Evolutionary conservation across 2,888 invertebrate genomes (phyloP).

Genomic region (Cephus pygmeus): DNA sequence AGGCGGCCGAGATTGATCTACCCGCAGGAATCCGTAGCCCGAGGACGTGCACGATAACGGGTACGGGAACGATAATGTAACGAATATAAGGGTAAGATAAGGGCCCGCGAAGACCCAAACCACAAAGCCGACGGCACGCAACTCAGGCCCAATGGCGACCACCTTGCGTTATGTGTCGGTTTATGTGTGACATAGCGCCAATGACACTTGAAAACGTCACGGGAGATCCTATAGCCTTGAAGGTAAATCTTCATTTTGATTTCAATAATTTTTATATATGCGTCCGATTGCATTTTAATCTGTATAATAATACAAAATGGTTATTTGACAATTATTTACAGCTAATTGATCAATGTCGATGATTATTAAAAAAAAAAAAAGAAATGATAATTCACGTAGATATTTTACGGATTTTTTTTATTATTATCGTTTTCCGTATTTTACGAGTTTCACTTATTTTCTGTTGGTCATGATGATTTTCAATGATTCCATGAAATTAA

Average conservation of each 20-base stretch:
- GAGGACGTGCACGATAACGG: conserved; percentile 43
- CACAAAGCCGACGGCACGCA: conserved; percentile 31
- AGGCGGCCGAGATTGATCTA: conserved; percentile 36
- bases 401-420: too few relatives aligned
- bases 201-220: neutral
- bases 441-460: neutral
- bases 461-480: neutral
- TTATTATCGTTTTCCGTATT: neutral
- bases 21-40: conserved; percentile 34
- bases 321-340: neutral
- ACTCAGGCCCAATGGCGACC: neutral
- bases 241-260: neutral
- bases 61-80: conserved; percentile 54
- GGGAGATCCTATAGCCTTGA: neutral
- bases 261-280: neutral
- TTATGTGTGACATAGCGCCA: neutral
- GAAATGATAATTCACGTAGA: neutral
- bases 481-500: neutral
- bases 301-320: neutral
- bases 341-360: neutral
- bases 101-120: conserved; percentile 28
- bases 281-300: neutral
- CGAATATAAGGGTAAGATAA: conserved; percentile 46
- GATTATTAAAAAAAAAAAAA: neutral
- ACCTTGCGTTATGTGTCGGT: neutral